A percentile compares a stretch with the other conserved stretches of the same genome.
These are phyloP conservation scores for Hydrotaea cyrtoneurina DNA, from an alignment of 2,888 invertebrate genomes.

Conservation along the genomic window DNA sequence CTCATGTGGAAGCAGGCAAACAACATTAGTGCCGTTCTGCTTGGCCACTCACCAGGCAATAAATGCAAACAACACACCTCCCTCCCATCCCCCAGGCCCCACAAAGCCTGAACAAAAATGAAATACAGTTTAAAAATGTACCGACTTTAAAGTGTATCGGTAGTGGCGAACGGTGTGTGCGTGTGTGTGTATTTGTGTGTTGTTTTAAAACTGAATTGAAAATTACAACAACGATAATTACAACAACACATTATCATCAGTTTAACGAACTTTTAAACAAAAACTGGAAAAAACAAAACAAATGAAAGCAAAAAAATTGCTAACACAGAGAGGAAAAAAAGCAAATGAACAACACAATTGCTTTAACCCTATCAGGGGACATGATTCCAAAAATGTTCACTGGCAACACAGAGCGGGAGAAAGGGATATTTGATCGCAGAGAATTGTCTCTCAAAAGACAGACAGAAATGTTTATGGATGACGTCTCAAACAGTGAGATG, in stretches of 20 bases:
- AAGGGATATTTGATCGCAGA: no score
- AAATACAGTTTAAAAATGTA: background rate
- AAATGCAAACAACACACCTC: conserved; percentile 42
- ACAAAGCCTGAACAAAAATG: background rate
- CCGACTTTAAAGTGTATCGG: background rate
- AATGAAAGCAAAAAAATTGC: background rate
- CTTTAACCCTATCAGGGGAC: conserved; percentile 8
- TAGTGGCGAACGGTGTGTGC: background rate
- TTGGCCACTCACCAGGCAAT: conserved; percentile 66
- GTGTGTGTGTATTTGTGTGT: conserved; percentile 8
- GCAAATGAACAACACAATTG: conserved; percentile 20
- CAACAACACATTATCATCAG: conserved; percentile 34
- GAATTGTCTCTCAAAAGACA: no score
- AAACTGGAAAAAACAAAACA: background rate
- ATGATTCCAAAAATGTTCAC: no score
- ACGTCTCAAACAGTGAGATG: no score
- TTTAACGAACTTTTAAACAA: conserved; percentile 28
- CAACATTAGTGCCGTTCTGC: conserved; percentile 66
- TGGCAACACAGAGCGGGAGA: no score
- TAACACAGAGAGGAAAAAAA: no score
- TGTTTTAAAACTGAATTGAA: conserved; percentile 36
- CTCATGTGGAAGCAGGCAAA: conserved; percentile 34
- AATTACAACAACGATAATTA: conserved; percentile 33
- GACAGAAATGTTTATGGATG: no score
- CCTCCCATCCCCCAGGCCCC: no score